These are phyloP conservation scores for Pachypsylla venusta DNA, from an alignment of 1,140 invertebrate species.

Conservation along the genomic window DNA sequence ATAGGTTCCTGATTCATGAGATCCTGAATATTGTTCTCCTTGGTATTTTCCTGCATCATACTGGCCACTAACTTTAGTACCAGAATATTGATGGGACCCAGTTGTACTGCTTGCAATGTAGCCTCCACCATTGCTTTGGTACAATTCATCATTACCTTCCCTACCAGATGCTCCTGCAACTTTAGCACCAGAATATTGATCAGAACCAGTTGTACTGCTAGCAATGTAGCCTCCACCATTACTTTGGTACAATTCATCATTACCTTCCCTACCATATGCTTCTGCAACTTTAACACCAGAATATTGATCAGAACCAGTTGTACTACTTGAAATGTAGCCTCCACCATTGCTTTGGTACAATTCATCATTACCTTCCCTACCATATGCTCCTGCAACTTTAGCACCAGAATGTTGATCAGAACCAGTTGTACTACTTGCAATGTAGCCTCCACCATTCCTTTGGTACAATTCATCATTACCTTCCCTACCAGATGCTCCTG, in stretches of 20 bases:
- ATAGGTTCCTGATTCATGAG: conserved; percentile 9
- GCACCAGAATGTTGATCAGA: conserved; percentile 13
- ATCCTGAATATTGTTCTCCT: conserved; percentile 13
- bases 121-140: no score
- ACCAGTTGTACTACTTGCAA: not conserved
- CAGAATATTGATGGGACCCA: not conserved
- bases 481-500: not conserved
- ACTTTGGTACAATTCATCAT: conserved; percentile 2
- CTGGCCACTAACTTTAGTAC: no score
- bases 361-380: not conserved
- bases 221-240: conserved; percentile 7
- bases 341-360: no score
- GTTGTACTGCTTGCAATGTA: not conserved
- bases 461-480: conserved; percentile 3
- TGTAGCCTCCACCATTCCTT: not conserved
- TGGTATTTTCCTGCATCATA: conserved; percentile 12
- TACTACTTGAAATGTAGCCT: no score
- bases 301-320: conserved; percentile 4
- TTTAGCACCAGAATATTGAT: conserved; percentile 3
- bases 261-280: not conserved
- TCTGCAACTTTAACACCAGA: conserved; percentile 3
- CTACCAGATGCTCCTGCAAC: not conserved
- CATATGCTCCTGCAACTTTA: conserved; percentile 1
- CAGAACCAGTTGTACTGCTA: not conserved
- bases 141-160: not conserved